Conservation (phyloP, 2,888 invertebrate species). For the Macaria notata region DNA sequence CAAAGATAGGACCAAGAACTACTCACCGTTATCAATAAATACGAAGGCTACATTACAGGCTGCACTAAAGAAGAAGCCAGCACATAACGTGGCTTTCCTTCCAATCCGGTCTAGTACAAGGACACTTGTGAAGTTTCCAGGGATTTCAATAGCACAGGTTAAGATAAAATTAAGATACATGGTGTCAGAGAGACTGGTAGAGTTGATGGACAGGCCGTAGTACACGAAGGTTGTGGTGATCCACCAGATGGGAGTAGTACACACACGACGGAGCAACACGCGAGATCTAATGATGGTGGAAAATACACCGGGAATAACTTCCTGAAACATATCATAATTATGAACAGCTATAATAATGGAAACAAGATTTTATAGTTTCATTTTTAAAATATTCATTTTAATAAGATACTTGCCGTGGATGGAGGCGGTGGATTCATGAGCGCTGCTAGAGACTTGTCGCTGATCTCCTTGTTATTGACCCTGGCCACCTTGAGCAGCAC, state of each 20-base stretch:
- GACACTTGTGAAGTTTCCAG: constrained; percentile 84
- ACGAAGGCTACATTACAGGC: constrained; percentile 64
- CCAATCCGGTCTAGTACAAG: constrained; percentile 84
- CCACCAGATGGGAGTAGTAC: constrained; percentile 89
- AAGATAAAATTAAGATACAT: constrained; percentile 88
- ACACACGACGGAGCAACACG: constrained; percentile 78
- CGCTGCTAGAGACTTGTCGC: constrained; percentile 74
- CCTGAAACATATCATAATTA: constrained; percentile 7
- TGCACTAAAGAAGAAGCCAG: constrained; percentile 83
- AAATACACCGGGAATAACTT: constrained; percentile 39
- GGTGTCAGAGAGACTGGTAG: constrained; percentile 87
- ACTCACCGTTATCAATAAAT: constrained; percentile 78
- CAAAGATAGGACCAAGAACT: too few relatives aligned
- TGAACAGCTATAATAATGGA: too few relatives aligned
- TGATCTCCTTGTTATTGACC: constrained; percentile 81
- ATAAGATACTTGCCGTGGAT: constrained; percentile 22
- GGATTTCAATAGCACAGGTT: constrained; percentile 85
- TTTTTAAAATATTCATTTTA: too few relatives aligned
- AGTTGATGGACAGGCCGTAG: constrained; percentile 90
- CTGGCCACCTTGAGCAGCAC: constrained; percentile 84
- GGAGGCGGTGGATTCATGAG: constrained; percentile 63
- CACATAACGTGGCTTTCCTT: constrained; percentile 81
- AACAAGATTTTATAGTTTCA: too few relatives aligned
- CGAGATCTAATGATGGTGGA: constrained; percentile 70
- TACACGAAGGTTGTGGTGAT: constrained; percentile 90